Base-by-base conservation (phyloP, 1,140 invertebrate genomes). In the Macrotrachela quadricornifera region DNA sequence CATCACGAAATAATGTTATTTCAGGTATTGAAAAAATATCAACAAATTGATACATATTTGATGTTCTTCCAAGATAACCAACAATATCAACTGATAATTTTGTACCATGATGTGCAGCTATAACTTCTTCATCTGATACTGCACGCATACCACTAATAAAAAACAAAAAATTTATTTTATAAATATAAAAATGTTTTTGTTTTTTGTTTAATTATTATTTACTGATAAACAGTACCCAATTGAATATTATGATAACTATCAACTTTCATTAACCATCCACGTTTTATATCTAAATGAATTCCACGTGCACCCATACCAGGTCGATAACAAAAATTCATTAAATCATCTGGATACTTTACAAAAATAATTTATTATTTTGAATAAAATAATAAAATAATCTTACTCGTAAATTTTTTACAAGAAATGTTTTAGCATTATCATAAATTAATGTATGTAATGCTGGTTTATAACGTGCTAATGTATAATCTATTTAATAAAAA, bases 11-110 rank as follows among this genome's bases (percentile, higher is more conserved):
- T 30, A 95, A 71, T 57, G 81, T 79, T 78, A 94, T 91, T 76
- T 94, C 88, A 15, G 90, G 90, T 40, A 94, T 80, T 1, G 86
- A 90, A 70, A 96, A 96, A n/a, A 95, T 68, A 74, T 95, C 90
- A 15, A 88, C 85, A 56, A 94, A 69, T 65, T 95, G 88, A 16
- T 87, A 78, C 86, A 94, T 91, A 70, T 83, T 82, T 40, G 75
- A 73, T 57, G 78, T 57, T 55, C 64, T 64, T 59, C 64, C 63
- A 55, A 65, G 64, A 40, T 61, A 61, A 50, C 69, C 70, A 60
- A 73, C 70, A 43, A 66, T 61, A 44, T 68, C 63, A 16, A 73
- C 58, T 37, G 69, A 60, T 43, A 75, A 64, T 58, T 73, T 67
- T 10, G 63, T 68, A 14, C 73, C 88, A 63, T 81, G 82, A 67